Evolutionary conservation across 2,888 invertebrate species (phyloP).

Genomic region (Tenthredo mesomela): DNA sequence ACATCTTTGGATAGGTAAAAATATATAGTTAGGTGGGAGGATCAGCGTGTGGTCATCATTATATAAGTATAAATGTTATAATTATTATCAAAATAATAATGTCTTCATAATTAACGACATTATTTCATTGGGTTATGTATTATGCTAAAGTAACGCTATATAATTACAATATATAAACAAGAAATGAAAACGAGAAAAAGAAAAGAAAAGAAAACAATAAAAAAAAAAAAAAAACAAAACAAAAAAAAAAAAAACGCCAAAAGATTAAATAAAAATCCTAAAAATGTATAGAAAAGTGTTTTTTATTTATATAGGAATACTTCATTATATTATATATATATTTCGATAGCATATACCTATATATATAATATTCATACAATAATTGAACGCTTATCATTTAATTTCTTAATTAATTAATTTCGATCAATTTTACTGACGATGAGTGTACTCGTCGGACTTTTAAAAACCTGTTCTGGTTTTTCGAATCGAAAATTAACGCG

Average conservation of each 20-base stretch:
- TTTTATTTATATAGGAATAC: constrained; percentile 14
- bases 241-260: constrained; percentile 36
- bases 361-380: too few relatives aligned
- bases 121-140: constrained; percentile 51
- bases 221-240: neutral
- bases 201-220: neutral
- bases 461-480: neutral
- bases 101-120: constrained; percentile 49
- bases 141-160: constrained; percentile 50
- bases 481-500: neutral
- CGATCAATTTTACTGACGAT: too few relatives aligned
- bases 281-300: constrained; percentile 47
- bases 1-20: constrained; percentile 36
- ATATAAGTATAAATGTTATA: constrained; percentile 52
- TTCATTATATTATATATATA: neutral
- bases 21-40: constrained; percentile 50
- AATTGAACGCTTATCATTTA: neutral
- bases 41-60: constrained; percentile 44
- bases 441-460: neutral
- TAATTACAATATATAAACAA: constrained; percentile 46
- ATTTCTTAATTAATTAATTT: neutral
- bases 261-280: constrained; percentile 50
- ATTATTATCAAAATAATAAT: constrained; percentile 44
- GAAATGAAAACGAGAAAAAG: constrained; percentile 40
- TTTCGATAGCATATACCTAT: neutral